A percentile compares a stretch with the other conserved stretches of the same genome.
These are phyloP conservation scores for Melanotaenia parkinsoni DNA, from an alignment of 2,797 vertebrate genomes.

Conservation along the genomic window DNA sequence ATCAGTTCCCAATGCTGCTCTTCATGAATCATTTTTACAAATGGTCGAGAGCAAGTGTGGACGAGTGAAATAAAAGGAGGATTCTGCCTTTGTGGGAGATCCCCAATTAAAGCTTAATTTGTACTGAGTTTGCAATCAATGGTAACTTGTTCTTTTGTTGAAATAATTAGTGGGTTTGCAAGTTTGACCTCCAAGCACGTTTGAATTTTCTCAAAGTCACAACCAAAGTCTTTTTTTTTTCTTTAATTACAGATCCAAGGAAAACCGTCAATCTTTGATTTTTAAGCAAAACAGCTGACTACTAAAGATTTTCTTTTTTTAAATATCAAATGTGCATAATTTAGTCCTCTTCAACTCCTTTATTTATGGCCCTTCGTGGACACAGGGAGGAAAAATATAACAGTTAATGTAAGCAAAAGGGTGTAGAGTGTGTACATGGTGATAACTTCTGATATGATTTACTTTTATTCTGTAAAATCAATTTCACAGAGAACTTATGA, in stretches of 20 bases:
- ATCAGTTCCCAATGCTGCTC: constrained; percentile 50
- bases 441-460: too few relatives aligned
- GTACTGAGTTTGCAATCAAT: constrained; percentile 55
- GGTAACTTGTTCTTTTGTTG: constrained; percentile 40
- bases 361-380: constrained; percentile 13
- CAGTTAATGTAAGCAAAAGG: background rate
- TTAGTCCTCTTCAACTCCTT: background rate
- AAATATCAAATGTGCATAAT: background rate
- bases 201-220: constrained; percentile 42
- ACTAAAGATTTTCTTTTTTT: background rate
- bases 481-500: too few relatives aligned
- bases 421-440: background rate
- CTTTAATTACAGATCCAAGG: constrained; percentile 7
- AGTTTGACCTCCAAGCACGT: constrained; percentile 45
- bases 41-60: constrained; percentile 28
- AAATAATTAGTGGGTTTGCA: constrained; percentile 51
- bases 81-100: constrained; percentile 37
- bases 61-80: constrained; percentile 14
- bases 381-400: background rate
- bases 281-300: background rate
- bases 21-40: constrained; percentile 68
- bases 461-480: too few relatives aligned
- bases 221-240: constrained; percentile 10
- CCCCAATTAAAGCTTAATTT: constrained; percentile 56
- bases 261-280: background rate